A percentile compares a stretch with the other conserved stretches of the same genome.
Evolutionary conservation across 1,140 invertebrate genomes (phyloP).

Genomic region (Pseudomyrmex pallidus): DNA sequence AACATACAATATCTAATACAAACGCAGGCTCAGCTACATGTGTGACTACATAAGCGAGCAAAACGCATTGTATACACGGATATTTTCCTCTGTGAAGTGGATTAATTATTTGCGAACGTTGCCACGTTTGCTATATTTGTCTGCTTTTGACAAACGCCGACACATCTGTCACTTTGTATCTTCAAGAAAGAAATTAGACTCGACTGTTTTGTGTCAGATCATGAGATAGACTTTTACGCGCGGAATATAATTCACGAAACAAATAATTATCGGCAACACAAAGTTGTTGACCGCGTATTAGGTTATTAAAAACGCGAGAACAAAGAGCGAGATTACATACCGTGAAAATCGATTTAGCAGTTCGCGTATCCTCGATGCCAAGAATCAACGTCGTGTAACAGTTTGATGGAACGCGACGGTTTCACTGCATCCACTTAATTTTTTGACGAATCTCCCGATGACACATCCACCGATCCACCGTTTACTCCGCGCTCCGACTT

Average conservation of each 20-base stretch:
- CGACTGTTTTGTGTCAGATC: no score
- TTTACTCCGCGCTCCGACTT: slow-evolving; percentile 67
- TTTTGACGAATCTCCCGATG: slow-evolving; percentile 51
- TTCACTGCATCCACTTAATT: slow-evolving; percentile 60
- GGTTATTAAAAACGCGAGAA: slow-evolving; percentile 48
- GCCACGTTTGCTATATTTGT: no score
- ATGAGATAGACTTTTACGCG: no score
- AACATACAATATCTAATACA: background rate
- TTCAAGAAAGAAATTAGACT: no score
- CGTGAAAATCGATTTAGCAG: slow-evolving; percentile 19
- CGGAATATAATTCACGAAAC: no score
- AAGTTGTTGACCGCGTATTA: slow-evolving; percentile 21
- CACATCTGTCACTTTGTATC: no score
- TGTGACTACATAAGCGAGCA: background rate
- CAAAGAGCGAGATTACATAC: slow-evolving; percentile 13
- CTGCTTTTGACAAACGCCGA: no score
- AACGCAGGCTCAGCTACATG: background rate
- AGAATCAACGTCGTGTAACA: background rate
- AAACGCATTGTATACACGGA: no score
- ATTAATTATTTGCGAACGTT: no score
- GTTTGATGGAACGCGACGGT: slow-evolving; percentile 1
- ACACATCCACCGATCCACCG: slow-evolving; percentile 47
- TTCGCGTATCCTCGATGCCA: slow-evolving; percentile 19
- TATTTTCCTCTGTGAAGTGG: no score
- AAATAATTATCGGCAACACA: no score